phyloP scores from a whole-genome alignment of 2,888 invertebrate genomes.

The Meiosimyza decipiens region DNA sequence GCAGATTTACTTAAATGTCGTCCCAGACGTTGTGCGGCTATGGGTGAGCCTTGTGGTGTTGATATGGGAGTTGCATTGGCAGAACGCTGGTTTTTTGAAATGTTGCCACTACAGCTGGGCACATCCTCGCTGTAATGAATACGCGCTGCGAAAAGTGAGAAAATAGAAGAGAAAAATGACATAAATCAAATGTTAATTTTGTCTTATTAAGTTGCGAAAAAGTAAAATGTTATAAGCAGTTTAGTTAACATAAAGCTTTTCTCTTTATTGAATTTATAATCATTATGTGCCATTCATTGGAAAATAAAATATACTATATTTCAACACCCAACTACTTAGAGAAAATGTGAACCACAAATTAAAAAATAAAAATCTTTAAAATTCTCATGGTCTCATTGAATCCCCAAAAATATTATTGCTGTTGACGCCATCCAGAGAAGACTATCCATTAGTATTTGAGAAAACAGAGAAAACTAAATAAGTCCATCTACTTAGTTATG shows the following conservation, averaged over 20 bases:
- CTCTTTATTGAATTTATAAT: too few relatives aligned
- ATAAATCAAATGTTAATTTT: neutral
- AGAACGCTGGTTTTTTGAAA: slow-evolving; percentile 20
- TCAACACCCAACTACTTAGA: neutral
- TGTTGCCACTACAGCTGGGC: slow-evolving; percentile 46
- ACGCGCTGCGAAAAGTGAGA: slow-evolving; percentile 48
- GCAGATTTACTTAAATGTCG: slow-evolving; percentile 85
- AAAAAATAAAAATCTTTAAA: too few relatives aligned
- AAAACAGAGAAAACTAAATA: too few relatives aligned
- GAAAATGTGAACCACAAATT: too few relatives aligned
- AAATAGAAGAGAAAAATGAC: neutral
- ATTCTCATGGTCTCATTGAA: too few relatives aligned
- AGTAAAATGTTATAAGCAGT: neutral
- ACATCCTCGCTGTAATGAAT: slow-evolving; percentile 58
- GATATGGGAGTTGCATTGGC: slow-evolving; percentile 44
- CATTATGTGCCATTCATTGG: neutral
- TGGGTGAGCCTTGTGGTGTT: slow-evolving; percentile 56
- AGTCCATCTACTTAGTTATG: too few relatives aligned
- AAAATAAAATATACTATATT: neutral
- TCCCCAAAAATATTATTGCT: too few relatives aligned
- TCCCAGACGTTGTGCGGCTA: slow-evolving; percentile 63
- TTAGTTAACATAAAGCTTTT: neutral
- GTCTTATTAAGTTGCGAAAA: neutral
- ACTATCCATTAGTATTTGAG: too few relatives aligned
- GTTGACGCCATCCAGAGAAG: too few relatives aligned